Conservation (phyloP, 2,797 vertebrate genomes). For the Rhynchonycteris naso region DNA sequence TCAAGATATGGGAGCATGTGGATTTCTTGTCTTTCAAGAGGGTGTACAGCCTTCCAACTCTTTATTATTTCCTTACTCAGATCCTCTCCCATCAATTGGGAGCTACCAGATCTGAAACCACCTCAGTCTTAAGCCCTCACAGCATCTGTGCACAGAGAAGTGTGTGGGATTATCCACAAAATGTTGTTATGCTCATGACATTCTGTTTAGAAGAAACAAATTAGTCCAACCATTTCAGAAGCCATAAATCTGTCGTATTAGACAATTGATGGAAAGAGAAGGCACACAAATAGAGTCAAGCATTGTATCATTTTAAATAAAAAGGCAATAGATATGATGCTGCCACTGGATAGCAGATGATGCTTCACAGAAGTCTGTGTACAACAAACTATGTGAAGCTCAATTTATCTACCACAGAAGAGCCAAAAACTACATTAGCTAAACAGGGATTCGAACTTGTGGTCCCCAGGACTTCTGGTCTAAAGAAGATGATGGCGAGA, state of each 20-base stretch:
- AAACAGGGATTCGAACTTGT: constrained; percentile 62
- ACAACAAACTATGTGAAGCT: constrained; percentile 9
- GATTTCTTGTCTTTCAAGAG: not conserved
- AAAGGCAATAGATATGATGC: not conserved
- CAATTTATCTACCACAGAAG: constrained; percentile 30
- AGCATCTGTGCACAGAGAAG: not conserved
- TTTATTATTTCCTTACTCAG: not conserved
- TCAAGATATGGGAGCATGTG: not conserved
- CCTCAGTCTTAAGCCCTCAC: not conserved
- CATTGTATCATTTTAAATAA: not conserved
- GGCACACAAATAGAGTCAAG: not conserved
- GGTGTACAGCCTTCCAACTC: not conserved
- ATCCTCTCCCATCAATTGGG: not conserved
- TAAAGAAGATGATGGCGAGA: constrained; percentile 56
- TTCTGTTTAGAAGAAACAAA: constrained; percentile 7
- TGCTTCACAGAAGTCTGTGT: not conserved
- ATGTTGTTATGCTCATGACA: not conserved
- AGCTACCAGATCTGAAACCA: not conserved
- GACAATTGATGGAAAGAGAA: not conserved
- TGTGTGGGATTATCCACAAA: not conserved
- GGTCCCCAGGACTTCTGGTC: constrained; percentile 18
- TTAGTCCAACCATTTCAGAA: not conserved
- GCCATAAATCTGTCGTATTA: not conserved
- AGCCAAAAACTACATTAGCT: not conserved
- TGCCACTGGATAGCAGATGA: not conserved